Base-by-base conservation (phyloP, 1,140 invertebrate species). In the Cyclina sinensis region DNA sequence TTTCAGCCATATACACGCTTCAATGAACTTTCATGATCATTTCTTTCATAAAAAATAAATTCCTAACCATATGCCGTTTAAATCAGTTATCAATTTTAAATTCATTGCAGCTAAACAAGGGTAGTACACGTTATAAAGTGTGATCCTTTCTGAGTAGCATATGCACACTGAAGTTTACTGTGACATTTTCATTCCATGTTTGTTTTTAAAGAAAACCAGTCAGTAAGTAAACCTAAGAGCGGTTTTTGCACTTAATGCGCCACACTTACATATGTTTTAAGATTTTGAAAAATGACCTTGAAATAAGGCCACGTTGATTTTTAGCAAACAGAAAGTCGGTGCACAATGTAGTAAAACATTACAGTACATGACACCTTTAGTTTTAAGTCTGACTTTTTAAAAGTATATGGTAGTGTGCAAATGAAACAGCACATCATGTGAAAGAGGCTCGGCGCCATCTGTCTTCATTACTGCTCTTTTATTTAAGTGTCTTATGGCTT, bases 361-460 rank as follows among this genome's bases (percentile, higher is more conserved):
- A 51, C n/a, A 16, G 7, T 12, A 18, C 43, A 54, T 78, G 46
- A 78, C 48, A 78, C 46, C 46, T 54, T 12, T 54, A 18, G 74
- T 78, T 54, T 78, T 78, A 54, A 78, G 46, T 24, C 5, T 78
- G 74, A 46, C 48, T 54, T 78, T 74, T 78, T 32, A 78, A 78
- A 30, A 48, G 54, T 51, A 24, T 7, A 5, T 78, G 74, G 9
- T 46, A 78, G 43, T 54, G 27, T 54, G 74, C 30, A 54, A 78
- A 78, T 78, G 74, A 32, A 78, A 78, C n/a, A 11, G 16, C 24
- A n/a, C 48, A 0, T 35, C 43, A 35, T 30, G 27, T 35, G 9
- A 51, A 51, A 78, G 27, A 51, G 48, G 14, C 43, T 9, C 11
- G 74, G 74, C 74, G 74, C 74, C 74, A 21, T 12, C 35, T 9